Percentiles rank a stretch among this genome's conserved stretches.
Evolutionary conservation across 2,113 vertebrate genomes (phyloP).

Genomic region (Poeciliopsis turrubarensis): DNA sequence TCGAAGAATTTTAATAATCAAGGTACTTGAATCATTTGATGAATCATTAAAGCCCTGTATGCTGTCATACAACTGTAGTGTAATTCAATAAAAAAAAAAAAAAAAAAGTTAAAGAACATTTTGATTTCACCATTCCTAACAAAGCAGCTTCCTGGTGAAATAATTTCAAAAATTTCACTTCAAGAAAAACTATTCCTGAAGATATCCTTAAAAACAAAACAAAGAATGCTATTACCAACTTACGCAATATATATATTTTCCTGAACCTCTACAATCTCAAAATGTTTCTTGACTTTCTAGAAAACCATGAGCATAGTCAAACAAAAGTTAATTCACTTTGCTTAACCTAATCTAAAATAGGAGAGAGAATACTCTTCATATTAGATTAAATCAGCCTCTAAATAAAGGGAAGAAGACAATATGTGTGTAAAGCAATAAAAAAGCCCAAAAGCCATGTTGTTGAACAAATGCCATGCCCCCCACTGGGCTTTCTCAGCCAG

Average conservation of each 20-base stretch:
- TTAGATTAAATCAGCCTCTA: conserved; percentile 46
- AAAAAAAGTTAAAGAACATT: conserved; percentile 31
- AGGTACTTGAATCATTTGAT: no score
- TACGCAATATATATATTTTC: background rate
- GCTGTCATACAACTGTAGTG: background rate
- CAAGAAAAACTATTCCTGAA: conserved; percentile 24
- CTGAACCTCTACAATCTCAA: background rate
- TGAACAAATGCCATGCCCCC: conserved; percentile 72
- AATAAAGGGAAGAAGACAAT: conserved; percentile 50
- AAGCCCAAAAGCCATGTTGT: conserved; percentile 75
- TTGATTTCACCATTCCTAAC: conserved; percentile 38
- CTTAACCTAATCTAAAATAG: conserved; percentile 14
- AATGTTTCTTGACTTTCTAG: background rate
- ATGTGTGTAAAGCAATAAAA: conserved; percentile 68
- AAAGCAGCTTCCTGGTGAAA: conserved; percentile 14
- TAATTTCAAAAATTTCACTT: conserved; percentile 18
- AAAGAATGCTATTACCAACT: background rate
- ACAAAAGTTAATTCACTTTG: conserved; percentile 12
- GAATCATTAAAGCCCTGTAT: no score
- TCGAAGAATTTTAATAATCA: no score
- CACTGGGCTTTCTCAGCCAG: conserved; percentile 61
- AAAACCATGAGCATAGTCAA: background rate
- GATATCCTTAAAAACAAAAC: conserved; percentile 27
- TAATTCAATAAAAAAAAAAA: conserved; percentile 21
- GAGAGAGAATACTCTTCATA: conserved; percentile 31